phyloP scores from a whole-genome alignment of 2,113 vertebrate species.

The Candoia aspera region DNA sequence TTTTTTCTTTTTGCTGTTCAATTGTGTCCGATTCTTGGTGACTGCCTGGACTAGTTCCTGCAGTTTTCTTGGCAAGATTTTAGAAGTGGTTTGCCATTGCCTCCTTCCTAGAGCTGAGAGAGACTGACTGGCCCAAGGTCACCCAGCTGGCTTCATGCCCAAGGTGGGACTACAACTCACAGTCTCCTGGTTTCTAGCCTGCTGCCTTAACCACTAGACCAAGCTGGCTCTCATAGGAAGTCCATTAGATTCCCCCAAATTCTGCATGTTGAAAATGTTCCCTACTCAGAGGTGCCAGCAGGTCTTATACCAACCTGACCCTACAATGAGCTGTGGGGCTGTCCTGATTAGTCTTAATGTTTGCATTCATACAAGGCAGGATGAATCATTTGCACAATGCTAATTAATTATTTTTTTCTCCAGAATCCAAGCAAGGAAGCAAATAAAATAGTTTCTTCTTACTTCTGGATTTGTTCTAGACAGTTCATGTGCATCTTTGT shows the following conservation, averaged over 20 bases:
- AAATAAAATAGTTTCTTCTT: background rate
- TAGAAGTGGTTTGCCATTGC: too few species aligned
- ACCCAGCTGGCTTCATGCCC: too few species aligned
- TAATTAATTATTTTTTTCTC: too few species aligned
- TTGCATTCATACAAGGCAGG: constrained; percentile 40
- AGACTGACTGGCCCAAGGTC: too few species aligned
- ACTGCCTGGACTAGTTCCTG: too few species aligned
- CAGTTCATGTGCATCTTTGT: background rate
- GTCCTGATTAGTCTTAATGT: constrained; percentile 40
- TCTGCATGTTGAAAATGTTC: constrained; percentile 23
- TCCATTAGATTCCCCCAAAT: constrained; percentile 43
- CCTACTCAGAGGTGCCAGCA: constrained; percentile 21
- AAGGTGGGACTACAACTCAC: too few species aligned
- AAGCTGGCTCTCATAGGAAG: constrained; percentile 25
- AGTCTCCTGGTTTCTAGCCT: too few species aligned
- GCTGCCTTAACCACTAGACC: too few species aligned
- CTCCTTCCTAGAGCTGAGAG: too few species aligned
- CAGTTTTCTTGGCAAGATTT: too few species aligned
- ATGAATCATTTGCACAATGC: background rate
- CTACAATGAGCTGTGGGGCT: constrained; percentile 25
- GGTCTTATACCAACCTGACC: constrained; percentile 32
- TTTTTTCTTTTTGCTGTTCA: too few species aligned
- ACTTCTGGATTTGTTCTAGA: background rate
- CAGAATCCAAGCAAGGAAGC: background rate
- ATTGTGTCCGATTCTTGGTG: too few species aligned